Conservation (phyloP, 2,888 invertebrate genomes). For the Byasa hedistus region DNA sequence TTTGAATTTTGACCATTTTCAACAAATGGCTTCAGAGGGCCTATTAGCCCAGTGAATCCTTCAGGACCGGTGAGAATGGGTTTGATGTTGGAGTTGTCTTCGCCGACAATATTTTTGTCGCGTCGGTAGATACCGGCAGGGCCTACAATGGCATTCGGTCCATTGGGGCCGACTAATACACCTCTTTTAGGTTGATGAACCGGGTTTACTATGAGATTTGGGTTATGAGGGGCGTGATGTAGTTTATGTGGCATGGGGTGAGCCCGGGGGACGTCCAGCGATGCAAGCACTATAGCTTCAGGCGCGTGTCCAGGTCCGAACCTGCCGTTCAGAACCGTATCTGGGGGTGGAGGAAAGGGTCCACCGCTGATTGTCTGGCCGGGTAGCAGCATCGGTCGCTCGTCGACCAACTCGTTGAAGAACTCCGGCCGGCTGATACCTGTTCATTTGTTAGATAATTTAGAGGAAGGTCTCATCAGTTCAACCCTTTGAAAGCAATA, state of each 20-base stretch:
- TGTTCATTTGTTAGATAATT: background rate
- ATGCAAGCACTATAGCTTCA: conserved; percentile 33
- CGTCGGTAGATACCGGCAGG: conserved; percentile 50
- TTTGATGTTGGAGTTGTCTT: conserved; percentile 32
- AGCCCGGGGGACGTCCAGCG: conserved; percentile 29
- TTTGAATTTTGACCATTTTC: conserved; percentile 32
- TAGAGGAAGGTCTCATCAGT: too few relatives aligned
- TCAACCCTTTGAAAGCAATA: too few relatives aligned
- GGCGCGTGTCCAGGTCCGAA: conserved; percentile 40
- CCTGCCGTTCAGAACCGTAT: conserved; percentile 32
- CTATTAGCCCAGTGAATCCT: conserved; percentile 42
- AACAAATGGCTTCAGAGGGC: conserved; percentile 32
- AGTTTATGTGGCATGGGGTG: conserved; percentile 33
- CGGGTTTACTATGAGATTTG: conserved; percentile 14
- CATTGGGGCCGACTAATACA: conserved; percentile 47
- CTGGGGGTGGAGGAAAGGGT: conserved; percentile 47
- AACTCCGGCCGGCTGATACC: conserved; percentile 46
- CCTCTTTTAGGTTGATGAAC: conserved; percentile 8
- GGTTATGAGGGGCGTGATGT: conserved; percentile 9
- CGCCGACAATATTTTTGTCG: conserved; percentile 12
- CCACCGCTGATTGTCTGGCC: conserved; percentile 41
- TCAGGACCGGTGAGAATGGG: conserved; percentile 64
- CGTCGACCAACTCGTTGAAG: conserved; percentile 64
- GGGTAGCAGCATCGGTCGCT: conserved; percentile 54
- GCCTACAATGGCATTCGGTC: conserved; percentile 60